Conservation (phyloP, 2,888 invertebrate species). For the Tetragnatha montana region DNA sequence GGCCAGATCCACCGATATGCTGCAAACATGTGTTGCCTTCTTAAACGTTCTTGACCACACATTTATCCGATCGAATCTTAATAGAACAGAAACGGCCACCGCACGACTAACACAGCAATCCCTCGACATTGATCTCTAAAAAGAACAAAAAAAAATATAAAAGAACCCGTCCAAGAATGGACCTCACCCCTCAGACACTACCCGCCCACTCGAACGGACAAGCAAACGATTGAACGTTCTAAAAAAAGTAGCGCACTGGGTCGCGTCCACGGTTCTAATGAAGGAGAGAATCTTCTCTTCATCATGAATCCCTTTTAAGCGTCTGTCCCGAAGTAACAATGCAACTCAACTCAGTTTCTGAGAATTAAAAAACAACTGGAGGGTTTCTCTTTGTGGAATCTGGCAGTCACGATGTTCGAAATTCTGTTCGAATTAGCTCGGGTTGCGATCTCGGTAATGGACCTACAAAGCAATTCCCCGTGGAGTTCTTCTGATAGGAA, state of each 20-base stretch:
- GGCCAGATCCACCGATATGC: background rate
- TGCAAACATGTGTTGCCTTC: background rate
- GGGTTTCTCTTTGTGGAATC: constrained; percentile 2
- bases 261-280: constrained; percentile 34
- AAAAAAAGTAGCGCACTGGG: constrained; percentile 36
- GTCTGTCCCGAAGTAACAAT: constrained; percentile 15
- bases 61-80: background rate
- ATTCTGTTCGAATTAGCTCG: background rate
- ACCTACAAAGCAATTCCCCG: constrained; percentile 8
- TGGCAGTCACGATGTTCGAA: constrained; percentile 25
- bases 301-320: constrained; percentile 15
- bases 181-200: background rate
- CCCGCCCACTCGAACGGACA: constrained; percentile 21
- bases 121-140: background rate
- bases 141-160: constrained; percentile 1
- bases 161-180: background rate
- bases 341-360: background rate
- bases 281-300: constrained; percentile 1
- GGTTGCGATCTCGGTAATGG: constrained; percentile 6
- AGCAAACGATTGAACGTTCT: constrained; percentile 1
- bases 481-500: constrained; percentile 1
- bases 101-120: background rate
- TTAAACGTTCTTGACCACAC: background rate
- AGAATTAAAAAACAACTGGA: constrained; percentile 7
- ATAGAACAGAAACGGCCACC: background rate